These are phyloP conservation scores for Tribolium freemani DNA, from an alignment of 2,888 invertebrate species.

Conservation along the genomic window DNA sequence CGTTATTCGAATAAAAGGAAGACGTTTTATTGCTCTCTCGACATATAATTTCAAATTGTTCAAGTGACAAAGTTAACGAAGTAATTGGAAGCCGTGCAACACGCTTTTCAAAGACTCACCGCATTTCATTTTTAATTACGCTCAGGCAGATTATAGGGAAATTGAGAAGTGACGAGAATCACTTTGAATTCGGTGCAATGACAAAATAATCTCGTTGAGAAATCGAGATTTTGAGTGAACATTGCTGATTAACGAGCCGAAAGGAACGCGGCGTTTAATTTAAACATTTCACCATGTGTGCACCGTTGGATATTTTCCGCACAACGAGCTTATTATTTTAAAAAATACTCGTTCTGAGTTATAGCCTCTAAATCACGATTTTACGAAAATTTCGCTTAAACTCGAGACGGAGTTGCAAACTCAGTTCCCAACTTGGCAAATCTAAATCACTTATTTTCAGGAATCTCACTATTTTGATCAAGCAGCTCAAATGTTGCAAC, in stretches of 20 bases:
- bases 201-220: neutral
- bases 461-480: neutral
- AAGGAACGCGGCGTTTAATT: neutral
- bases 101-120: neutral
- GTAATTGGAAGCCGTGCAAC: constrained; percentile 9
- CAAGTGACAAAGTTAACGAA: constrained; percentile 2
- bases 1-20: constrained; percentile 23
- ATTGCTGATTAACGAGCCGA: neutral
- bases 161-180: neutral
- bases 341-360: neutral
- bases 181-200: neutral
- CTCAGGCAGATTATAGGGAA: neutral
- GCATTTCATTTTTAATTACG: constrained; percentile 21
- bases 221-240: neutral
- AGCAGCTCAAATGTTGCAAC: neutral
- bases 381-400: neutral
- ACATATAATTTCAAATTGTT: constrained; percentile 6
- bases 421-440: neutral
- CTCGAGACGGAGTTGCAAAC: neutral
- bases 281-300: neutral
- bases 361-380: neutral
- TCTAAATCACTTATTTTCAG: neutral
- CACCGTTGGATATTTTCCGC: neutral
- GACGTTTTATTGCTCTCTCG: constrained; percentile 19
- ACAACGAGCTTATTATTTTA: neutral